Percentiles rank a stretch among this genome's conserved stretches.
These are phyloP conservation scores for Lophotis ruficrista DNA, from an alignment of 2,113 vertebrate genomes.

Conservation along the genomic window DNA sequence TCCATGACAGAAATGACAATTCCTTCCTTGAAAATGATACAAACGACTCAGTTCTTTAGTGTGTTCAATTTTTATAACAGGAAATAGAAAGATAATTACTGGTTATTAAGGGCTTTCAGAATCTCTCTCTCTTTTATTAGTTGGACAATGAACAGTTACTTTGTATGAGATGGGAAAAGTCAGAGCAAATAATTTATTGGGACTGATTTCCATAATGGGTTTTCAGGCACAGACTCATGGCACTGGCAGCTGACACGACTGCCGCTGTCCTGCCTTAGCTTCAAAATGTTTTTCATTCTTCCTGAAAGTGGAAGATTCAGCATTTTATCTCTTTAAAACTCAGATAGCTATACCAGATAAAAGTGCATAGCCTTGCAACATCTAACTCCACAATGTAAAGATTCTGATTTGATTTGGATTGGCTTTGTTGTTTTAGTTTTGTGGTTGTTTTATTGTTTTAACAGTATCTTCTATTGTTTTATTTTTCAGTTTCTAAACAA, in stretches of 20 bases:
- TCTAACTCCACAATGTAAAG: not conserved
- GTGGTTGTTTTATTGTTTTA: too few species aligned
- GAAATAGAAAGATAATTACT: slow-evolving; percentile 82
- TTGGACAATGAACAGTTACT: slow-evolving; percentile 77
- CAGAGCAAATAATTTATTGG: slow-evolving; percentile 81
- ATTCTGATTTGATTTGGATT: not conserved
- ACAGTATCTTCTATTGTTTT: not conserved
- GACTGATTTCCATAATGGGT: slow-evolving; percentile 69
- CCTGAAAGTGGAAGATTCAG: not conserved
- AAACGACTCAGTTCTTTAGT: slow-evolving; percentile 62
- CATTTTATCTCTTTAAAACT: slow-evolving; percentile 7
- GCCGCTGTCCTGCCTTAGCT: slow-evolving; percentile 24
- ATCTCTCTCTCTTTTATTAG: slow-evolving; percentile 55
- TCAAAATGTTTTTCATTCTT: slow-evolving; percentile 51
- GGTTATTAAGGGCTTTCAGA: slow-evolving; percentile 75
- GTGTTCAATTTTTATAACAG: slow-evolving; percentile 78
- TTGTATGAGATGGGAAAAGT: slow-evolving; percentile 69
- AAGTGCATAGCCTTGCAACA: not conserved
- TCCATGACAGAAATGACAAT: slow-evolving; percentile 46
- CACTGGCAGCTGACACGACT: slow-evolving; percentile 48
- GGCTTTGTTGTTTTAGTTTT: not conserved
- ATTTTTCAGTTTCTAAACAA: not conserved
- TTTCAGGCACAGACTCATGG: slow-evolving; percentile 60
- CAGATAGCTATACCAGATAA: not conserved
- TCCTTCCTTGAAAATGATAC: slow-evolving; percentile 54